Conservation (phyloP, 2,113 vertebrate species). For the Odobenus rosmarus region DNA sequence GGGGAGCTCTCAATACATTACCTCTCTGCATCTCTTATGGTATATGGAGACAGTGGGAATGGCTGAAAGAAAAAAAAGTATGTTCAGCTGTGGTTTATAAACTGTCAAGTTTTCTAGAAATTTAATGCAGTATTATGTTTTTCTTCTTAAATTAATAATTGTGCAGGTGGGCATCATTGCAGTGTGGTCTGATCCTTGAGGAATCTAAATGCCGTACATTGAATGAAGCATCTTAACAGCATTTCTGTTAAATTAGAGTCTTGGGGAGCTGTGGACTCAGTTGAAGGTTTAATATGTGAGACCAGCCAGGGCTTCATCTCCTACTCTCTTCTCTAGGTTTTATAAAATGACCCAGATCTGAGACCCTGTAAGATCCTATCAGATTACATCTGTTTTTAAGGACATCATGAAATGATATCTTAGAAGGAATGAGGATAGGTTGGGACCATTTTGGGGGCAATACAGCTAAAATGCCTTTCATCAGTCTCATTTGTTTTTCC, state of each 20-base stretch:
- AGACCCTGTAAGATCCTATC: neutral
- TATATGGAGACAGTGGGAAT: neutral
- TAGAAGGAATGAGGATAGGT: conserved; percentile 19
- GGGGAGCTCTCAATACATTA: neutral
- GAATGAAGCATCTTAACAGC: neutral
- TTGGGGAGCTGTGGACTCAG: neutral
- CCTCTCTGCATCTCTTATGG: neutral
- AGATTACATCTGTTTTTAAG: conserved; percentile 44
- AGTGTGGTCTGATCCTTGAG: neutral
- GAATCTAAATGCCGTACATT: neutral
- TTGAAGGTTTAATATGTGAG: conserved; percentile 21
- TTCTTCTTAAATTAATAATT: neutral
- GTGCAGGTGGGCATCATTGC: neutral
- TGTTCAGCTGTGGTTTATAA: neutral
- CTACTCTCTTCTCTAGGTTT: neutral
- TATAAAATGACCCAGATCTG: conserved; percentile 26
- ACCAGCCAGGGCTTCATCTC: neutral
- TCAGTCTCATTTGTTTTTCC: conserved; percentile 46
- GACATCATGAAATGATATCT: neutral
- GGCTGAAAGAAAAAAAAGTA: neutral
- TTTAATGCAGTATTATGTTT: neutral
- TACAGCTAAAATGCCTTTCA: conserved; percentile 32
- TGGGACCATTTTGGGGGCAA: neutral
- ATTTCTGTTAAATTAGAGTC: neutral
- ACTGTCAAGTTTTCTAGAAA: neutral